Base-by-base conservation (phyloP, 2,888 invertebrate genomes). In the Lathronympha strigana region DNA sequence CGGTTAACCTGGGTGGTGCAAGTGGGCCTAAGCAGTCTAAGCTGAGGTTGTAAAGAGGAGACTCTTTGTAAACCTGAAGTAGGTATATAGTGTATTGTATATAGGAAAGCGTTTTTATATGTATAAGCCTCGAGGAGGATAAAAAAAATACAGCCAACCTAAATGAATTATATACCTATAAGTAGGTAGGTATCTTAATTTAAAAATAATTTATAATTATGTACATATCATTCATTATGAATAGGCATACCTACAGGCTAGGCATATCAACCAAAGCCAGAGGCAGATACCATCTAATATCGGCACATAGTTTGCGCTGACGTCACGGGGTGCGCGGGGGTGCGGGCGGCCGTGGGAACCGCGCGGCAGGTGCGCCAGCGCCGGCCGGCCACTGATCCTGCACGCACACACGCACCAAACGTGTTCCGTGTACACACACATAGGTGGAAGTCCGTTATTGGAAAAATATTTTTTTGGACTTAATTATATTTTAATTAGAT, bases 311-410 rank as follows among this genome's bases (percentile, higher is more conserved):
- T 86, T 84, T 81, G 82, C 76, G 80, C 82, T 88, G 89, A 89
- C 88, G 90, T 89, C 83, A 86, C 78, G 76, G 73, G 71, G 77
- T 63, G 73, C 70, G 72, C 74, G 62, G 72, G 77, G 69, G 76
- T 31, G 75, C 75, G 74, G 84, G 76, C 83, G 80, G 84, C 82
- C 92, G 92, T 91, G 92, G 90, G 91, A 91, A 91, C 88, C 78
- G 71, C 78, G 87, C 90, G 90, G 90, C 92, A 91, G 91, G 92
- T 90, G 91, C 90, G 90, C 90, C 84, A 82, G 84, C 83, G 86
- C 85, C 86, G 91, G 8, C 47, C 47, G 47, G 90, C 88, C 91
- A 92, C 89, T 91, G 92, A 90, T 91, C 91, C 92, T 91, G 87
- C 84, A 86, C 88, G 78, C 85, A 73, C 84, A 81, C 85, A 86